Evolutionary conservation across 2,797 vertebrate species (phyloP), one percentile per base, ranked within the genome.

Genomic region (Periparus ater): DNA sequence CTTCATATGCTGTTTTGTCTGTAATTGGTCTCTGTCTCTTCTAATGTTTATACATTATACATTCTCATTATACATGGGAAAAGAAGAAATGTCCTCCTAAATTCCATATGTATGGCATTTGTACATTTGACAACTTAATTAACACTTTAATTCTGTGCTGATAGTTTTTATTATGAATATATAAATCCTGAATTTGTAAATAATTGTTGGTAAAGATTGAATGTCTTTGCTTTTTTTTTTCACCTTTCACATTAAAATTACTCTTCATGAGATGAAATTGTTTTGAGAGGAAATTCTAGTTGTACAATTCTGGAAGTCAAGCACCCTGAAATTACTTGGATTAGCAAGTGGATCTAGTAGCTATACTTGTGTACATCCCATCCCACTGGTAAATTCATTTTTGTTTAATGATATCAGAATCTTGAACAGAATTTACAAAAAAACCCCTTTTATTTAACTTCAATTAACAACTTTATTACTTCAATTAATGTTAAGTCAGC

Each of bases 371-470:
- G 30, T 80, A 45, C 6, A 25, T 62, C 12, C 16, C 21, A 83
- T 58, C 7, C 9, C 29, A 29, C 5, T 58, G 27, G 30, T 62
- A 82, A 30, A 45, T 71, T 85, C 80, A 36, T 58, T 9, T 91
- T 54, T 63, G 11, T 83, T 73, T 83, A 67, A 55, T 44, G 18
- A 51, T 23, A 75, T 73, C 19, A 66, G 17, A 67, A 77, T 71
- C 48, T 53, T 38, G 6, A 90, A 27, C 2, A 70, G 16, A 74
- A n/a, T 76, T 83, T 83, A 5, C n/a, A 4, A 18, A 61, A 89
- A 57, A 22, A 1, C 0, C 1, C 2, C 3, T 6, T 44, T 47
- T 34, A 42, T 63, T 10, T 11, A 13, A 38, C 15, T 65, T 65
- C 10, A 63, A 11, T 71, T 57, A 61, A 9, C 3, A 7, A 23